A percentile compares a stretch with the other conserved stretches of the same genome.
Conservation (phyloP, 2,797 vertebrate species). For the Lycodopsis pacificus region DNA sequence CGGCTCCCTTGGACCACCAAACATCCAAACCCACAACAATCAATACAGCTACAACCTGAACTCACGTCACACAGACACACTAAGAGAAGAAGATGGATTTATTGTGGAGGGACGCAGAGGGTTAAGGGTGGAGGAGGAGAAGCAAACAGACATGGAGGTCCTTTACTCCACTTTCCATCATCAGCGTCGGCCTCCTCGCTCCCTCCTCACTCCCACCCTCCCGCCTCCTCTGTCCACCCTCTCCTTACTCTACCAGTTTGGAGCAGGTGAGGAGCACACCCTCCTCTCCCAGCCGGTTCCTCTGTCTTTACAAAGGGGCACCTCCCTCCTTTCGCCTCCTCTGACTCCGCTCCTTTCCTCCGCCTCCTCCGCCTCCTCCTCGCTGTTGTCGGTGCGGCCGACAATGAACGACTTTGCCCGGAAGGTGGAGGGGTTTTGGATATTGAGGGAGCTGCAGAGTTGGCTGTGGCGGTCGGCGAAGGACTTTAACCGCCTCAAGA, state of each 20-base stretch:
- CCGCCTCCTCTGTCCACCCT: conserved; percentile 80
- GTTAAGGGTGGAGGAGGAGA: conserved; percentile 28
- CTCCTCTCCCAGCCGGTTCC: conserved; percentile 75
- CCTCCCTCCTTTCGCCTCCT: conserved; percentile 70
- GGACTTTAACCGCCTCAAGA: conserved; percentile 97
- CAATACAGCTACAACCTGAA: conserved; percentile 76
- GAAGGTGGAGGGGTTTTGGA: conserved; percentile 98
- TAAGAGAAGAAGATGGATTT: conserved; percentile 61
- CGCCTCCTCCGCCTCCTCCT: conserved; percentile 58
- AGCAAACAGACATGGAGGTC: conserved; percentile 20
- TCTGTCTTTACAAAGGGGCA: conserved; percentile 71
- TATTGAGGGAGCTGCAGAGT: conserved; percentile 95
- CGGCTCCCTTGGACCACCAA: conserved; percentile 12
- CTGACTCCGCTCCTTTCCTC: conserved; percentile 66
- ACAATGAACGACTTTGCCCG: conserved; percentile 92
- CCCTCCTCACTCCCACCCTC: conserved; percentile 77
- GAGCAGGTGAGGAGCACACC: conserved; percentile 75
- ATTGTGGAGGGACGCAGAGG: conserved; percentile 27
- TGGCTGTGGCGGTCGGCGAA: conserved; percentile 98
- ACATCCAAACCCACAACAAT: conserved; percentile 38
- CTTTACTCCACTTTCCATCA: conserved; percentile 59
- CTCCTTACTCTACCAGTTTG: conserved; percentile 83
- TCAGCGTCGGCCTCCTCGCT: conserved; percentile 74
- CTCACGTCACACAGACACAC: conserved; percentile 34
- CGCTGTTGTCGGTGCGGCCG: conserved; percentile 71